These are phyloP conservation scores for Arctia plantaginis DNA, from an alignment of 2,888 invertebrate species.

Conservation along the genomic window DNA sequence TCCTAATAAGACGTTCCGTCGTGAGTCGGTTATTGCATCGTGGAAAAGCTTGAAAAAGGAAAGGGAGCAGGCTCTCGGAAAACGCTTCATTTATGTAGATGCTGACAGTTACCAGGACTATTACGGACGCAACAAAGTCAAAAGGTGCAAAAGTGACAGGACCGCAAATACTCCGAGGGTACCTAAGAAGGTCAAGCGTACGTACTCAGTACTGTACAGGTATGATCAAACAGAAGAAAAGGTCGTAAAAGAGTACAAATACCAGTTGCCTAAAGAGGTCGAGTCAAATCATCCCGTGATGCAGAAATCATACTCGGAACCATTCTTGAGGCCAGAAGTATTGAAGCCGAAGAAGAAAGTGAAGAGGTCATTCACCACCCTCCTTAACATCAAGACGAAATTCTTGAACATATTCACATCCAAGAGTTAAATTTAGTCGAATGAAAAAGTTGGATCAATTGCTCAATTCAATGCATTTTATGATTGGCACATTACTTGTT, in stretches of 20 bases:
- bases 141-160: constrained; percentile 82
- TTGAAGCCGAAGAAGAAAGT: constrained; percentile 81
- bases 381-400: constrained; percentile 81
- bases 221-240: constrained; percentile 81
- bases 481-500: constrained; percentile 55
- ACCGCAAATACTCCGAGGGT: constrained; percentile 67
- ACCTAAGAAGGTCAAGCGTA: constrained; percentile 80
- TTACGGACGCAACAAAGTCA: constrained; percentile 80
- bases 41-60: constrained; percentile 84
- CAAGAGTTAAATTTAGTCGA: constrained; percentile 69
- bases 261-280: constrained; percentile 70
- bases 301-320: constrained; percentile 78
- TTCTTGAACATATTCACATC: constrained; percentile 80
- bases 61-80: constrained; percentile 80
- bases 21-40: constrained; percentile 83
- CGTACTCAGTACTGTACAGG: constrained; percentile 81
- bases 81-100: constrained; percentile 78
- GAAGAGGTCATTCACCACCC: constrained; percentile 80
- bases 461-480: constrained; percentile 84
- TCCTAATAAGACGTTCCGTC: constrained; percentile 81
- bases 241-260: constrained; percentile 82
- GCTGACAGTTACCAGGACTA: constrained; percentile 79
- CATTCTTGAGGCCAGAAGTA: constrained; percentile 73
- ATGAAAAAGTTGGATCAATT: constrained; percentile 62
- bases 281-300: constrained; percentile 58